phyloP scores from a whole-genome alignment of 2,113 vertebrate species.

The Myiopsitta monachus region DNA sequence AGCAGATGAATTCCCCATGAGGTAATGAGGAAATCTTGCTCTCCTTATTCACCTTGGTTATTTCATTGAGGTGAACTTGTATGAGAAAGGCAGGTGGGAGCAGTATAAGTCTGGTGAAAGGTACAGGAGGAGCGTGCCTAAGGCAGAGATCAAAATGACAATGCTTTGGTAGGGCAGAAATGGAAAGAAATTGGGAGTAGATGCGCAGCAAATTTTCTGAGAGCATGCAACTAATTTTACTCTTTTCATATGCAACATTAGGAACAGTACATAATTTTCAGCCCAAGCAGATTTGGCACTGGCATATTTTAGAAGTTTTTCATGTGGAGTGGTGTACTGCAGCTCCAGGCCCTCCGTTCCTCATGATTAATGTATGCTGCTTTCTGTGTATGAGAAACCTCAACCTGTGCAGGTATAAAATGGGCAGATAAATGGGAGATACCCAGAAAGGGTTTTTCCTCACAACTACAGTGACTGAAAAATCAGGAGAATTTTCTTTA shows the following conservation, averaged over 20 bases:
- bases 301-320: background rate
- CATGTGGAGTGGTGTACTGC: background rate
- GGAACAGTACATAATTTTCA: background rate
- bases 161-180: background rate
- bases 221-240: background rate
- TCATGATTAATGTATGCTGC: conserved; percentile 32
- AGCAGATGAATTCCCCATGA: background rate
- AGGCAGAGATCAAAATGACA: background rate
- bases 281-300: background rate
- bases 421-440: background rate
- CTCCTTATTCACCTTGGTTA: fast-evolving
- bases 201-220: background rate
- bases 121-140: background rate
- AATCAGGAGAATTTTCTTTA: background rate
- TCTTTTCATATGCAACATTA: background rate
- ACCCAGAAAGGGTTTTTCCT: background rate
- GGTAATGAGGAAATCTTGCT: background rate
- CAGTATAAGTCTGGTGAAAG: background rate
- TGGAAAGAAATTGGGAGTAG: background rate
- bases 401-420: background rate
- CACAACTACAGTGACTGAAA: background rate
- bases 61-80: background rate
- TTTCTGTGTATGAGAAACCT: background rate
- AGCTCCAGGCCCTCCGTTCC: background rate
- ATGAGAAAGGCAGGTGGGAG: background rate